These are phyloP conservation scores for Campoletis raptor DNA, from an alignment of 2,888 invertebrate species.

Conservation along the genomic window DNA sequence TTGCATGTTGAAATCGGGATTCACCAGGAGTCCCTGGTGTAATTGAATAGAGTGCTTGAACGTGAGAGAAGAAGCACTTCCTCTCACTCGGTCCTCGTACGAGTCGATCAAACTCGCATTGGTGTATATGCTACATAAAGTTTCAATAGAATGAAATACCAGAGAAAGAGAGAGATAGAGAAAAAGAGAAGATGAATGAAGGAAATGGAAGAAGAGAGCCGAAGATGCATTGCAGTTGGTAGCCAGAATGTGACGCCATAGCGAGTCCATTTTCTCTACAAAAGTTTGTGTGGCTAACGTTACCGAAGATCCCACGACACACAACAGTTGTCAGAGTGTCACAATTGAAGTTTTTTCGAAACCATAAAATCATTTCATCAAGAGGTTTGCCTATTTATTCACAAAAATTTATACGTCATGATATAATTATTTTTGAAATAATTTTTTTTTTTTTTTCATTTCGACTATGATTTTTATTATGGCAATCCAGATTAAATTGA, in stretches of 20 bases:
- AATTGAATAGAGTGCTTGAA: conserved; percentile 79
- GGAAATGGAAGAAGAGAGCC: conserved; percentile 40
- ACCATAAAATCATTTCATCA: neutral
- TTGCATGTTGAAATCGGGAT: conserved; percentile 52
- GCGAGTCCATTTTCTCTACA: conserved; percentile 15
- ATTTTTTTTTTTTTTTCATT: too few species aligned
- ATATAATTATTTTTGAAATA: too few species aligned
- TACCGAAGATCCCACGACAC: neutral
- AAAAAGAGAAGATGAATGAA: conserved; percentile 33
- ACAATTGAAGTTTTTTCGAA: conserved; percentile 13
- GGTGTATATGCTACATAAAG: conserved; percentile 44
- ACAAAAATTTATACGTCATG: too few species aligned
- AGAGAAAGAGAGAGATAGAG: conserved; percentile 39
- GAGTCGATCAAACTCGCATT: conserved; percentile 41
- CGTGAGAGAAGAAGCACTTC: conserved; percentile 23
- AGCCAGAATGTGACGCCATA: conserved; percentile 16
- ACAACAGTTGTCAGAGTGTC: conserved; percentile 5
- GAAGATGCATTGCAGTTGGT: conserved; percentile 17
- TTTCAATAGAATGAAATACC: conserved; percentile 51
- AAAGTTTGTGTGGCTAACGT: conserved; percentile 9
- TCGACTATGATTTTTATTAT: too few species aligned
- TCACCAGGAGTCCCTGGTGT: conserved; percentile 74
- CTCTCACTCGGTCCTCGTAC: conserved; percentile 27
- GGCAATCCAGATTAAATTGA: too few species aligned
- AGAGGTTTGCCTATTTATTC: neutral